Conservation (phyloP, 1,140 invertebrate genomes). For the Diabrotica undecimpunctata region DNA sequence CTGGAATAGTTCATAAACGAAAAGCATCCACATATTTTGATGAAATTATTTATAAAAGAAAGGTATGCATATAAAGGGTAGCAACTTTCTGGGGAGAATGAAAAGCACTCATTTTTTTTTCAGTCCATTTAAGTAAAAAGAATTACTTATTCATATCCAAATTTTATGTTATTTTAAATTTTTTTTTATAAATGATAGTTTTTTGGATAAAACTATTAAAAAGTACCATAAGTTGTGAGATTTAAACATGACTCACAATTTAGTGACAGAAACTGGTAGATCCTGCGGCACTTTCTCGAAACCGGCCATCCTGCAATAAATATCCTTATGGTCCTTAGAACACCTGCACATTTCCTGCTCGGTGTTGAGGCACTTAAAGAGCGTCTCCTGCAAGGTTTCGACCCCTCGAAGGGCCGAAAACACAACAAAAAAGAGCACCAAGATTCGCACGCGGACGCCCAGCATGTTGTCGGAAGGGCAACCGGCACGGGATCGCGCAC, state of each 20-base stretch:
- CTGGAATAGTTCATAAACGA: too few relatives aligned
- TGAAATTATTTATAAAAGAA: too few relatives aligned
- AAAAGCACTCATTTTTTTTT: too few relatives aligned
- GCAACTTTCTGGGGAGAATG: too few relatives aligned
- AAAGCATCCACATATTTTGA: too few relatives aligned
- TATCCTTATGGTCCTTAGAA: conserved; percentile 37
- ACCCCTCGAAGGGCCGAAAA: background rate
- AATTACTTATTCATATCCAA: too few relatives aligned
- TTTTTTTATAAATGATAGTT: too few relatives aligned
- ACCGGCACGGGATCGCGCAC: conserved; percentile 9
- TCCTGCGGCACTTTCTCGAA: conserved; percentile 41
- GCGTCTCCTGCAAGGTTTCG: conserved; percentile 27
- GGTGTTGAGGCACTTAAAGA: conserved; percentile 36
- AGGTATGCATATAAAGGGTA: too few relatives aligned
- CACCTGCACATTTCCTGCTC: conserved; percentile 40
- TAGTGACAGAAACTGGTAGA: conserved; percentile 39
- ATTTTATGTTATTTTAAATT: too few relatives aligned
- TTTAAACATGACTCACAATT: conserved; percentile 41
- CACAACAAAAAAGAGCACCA: conserved; percentile 9
- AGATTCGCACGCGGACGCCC: background rate
- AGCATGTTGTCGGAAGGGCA: conserved; percentile 14
- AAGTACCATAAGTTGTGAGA: too few relatives aligned
- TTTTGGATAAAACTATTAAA: too few relatives aligned
- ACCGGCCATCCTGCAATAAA: conserved; percentile 40
- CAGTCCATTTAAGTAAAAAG: too few relatives aligned